These are phyloP conservation scores for Murina feae DNA, from an alignment of 2,113 vertebrate genomes.

Conservation along the genomic window DNA sequence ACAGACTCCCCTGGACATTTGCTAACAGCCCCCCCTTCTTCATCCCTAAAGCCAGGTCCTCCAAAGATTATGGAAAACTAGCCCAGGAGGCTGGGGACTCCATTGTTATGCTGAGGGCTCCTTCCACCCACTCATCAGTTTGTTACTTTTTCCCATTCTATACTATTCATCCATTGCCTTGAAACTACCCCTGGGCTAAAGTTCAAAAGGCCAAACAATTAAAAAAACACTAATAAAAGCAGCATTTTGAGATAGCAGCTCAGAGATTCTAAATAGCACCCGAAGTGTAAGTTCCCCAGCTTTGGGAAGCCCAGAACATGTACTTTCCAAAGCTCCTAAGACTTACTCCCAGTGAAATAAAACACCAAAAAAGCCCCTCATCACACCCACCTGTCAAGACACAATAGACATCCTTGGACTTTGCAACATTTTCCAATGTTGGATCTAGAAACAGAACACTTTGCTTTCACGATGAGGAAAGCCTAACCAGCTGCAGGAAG, in stretches of 20 bases:
- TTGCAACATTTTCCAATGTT: background rate
- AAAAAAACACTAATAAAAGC: background rate
- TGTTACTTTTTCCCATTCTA: background rate
- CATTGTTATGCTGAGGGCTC: background rate
- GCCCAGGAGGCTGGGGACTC: background rate
- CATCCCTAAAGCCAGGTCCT: background rate
- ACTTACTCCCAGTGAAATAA: background rate
- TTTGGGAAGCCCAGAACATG: background rate
- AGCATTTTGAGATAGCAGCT: background rate
- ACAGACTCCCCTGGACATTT: background rate
- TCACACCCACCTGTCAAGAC: background rate
- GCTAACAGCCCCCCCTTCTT: background rate
- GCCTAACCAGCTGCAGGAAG: background rate
- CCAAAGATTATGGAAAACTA: background rate
- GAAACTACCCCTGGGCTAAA: background rate
- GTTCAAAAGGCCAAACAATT: background rate
- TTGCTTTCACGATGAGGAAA: background rate
- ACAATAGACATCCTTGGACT: background rate
- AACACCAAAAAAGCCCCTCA: background rate
- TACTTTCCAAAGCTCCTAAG: background rate
- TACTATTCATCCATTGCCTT: background rate
- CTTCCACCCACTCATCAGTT: background rate
- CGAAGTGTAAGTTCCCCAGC: background rate
- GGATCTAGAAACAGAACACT: background rate
- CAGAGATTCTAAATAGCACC: background rate